Percentiles rank a stretch among this genome's conserved stretches.
Evolutionary conservation across 2,797 vertebrate genomes (phyloP).

Genomic region (Megalops cyprinoides): DNA sequence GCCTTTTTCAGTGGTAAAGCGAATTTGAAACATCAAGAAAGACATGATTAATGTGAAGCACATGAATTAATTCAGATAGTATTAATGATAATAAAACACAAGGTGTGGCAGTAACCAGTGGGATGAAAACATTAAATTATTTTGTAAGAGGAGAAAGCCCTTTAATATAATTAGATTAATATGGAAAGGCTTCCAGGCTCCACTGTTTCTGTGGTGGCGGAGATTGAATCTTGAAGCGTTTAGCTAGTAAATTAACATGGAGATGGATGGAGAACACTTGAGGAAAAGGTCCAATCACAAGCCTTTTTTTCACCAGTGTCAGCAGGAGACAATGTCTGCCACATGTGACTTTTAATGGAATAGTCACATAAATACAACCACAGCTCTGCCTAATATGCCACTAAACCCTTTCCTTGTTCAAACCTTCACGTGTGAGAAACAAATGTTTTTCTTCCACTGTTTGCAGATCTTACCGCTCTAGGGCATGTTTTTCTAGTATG

Average conservation of each 20-base stretch:
- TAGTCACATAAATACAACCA: conserved; percentile 26
- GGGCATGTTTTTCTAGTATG: no score
- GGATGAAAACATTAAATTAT: neutral
- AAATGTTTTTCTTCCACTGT: neutral
- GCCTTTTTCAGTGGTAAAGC: no score
- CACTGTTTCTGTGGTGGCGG: conserved; percentile 14
- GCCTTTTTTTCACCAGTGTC: conserved; percentile 23
- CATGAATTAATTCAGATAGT: no score
- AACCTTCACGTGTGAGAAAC: conserved; percentile 26
- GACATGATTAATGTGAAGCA: no score
- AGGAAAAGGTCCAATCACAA: conserved; percentile 21
- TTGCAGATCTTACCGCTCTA: neutral
- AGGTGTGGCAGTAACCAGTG: no score
- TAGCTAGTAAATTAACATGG: conserved; percentile 21
- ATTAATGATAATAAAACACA: no score
- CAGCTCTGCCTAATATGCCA: conserved; percentile 9
- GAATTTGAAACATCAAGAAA: no score
- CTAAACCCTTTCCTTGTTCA: neutral
- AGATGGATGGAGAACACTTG: conserved; percentile 21
- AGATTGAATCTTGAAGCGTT: conserved; percentile 10
- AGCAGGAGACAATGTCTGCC: conserved; percentile 29
- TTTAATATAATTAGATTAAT: neutral
- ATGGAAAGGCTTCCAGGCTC: neutral
- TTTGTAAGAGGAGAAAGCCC: neutral
- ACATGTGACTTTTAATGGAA: conserved; percentile 36